Conservation (phyloP, 2,888 invertebrate species). For the Euplexia lucipara region DNA sequence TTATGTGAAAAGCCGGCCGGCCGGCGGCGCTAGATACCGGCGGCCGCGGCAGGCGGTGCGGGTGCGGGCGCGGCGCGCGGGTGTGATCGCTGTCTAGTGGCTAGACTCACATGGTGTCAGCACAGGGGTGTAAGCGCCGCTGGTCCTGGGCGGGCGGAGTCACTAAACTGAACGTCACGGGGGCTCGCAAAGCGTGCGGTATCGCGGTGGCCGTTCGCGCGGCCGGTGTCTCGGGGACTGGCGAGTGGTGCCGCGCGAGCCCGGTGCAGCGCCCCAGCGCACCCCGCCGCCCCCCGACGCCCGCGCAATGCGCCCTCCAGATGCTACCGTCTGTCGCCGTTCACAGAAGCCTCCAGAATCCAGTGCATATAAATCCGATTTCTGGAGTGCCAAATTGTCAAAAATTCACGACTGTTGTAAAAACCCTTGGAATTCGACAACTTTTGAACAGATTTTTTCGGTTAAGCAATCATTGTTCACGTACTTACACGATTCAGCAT, state of each 20-base stretch:
- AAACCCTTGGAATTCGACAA: slow-evolving; percentile 26
- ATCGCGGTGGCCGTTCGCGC: slow-evolving; percentile 89
- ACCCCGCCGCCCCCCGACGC: slow-evolving; percentile 81
- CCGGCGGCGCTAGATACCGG: slow-evolving; percentile 65
- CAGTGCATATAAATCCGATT: slow-evolving; percentile 35
- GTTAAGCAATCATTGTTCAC: background rate
- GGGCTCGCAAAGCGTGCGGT: slow-evolving; percentile 67
- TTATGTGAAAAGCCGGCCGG: slow-evolving; percentile 86
- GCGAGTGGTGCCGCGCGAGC: slow-evolving; percentile 79
- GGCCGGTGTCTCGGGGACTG: slow-evolving; percentile 91
- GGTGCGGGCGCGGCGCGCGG: slow-evolving; percentile 42
- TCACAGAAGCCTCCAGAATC: slow-evolving; percentile 79
- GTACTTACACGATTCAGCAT: background rate
- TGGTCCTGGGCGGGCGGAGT: slow-evolving; percentile 81
- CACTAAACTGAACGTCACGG: slow-evolving; percentile 78
- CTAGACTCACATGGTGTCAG: slow-evolving; percentile 86
- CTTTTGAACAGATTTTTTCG: background rate
- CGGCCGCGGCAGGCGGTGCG: slow-evolving; percentile 41
- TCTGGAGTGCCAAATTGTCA: slow-evolving; percentile 20
- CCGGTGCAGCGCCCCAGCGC: slow-evolving; percentile 83
- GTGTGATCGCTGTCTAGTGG: slow-evolving; percentile 58
- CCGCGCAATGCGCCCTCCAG: slow-evolving; percentile 85
- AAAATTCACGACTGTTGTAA: background rate
- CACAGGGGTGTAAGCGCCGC: slow-evolving; percentile 78
- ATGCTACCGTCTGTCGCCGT: slow-evolving; percentile 74